Conservation (phyloP, 2,888 invertebrate genomes). For the Trissoscelio sp. region DNA sequence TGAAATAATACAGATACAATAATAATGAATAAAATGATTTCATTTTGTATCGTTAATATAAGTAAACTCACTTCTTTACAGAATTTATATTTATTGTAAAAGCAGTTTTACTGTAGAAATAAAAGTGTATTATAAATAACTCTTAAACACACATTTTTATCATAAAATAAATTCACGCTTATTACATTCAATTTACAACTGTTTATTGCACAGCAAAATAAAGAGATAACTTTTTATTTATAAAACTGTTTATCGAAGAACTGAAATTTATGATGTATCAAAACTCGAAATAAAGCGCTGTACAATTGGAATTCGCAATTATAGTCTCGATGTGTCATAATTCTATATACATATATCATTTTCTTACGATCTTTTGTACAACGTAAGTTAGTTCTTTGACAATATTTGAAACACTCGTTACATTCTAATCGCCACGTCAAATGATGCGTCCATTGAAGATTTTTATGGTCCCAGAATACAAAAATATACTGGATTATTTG, state of each 20-base stretch:
- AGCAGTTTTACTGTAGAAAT: slow-evolving; percentile 23
- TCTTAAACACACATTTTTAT: background rate
- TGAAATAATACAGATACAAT: background rate
- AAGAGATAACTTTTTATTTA: slow-evolving; percentile 10
- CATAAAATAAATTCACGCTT: slow-evolving; percentile 1
- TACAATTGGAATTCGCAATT: slow-evolving; percentile 18
- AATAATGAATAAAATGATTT: slow-evolving; percentile 11
- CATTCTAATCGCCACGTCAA: background rate
- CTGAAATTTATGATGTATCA: slow-evolving; percentile 13
- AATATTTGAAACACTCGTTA: slow-evolving; percentile 23
- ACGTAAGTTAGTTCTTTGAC: slow-evolving; percentile 2
- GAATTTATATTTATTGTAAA: slow-evolving; percentile 38
- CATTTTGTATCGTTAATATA: slow-evolving; percentile 11
- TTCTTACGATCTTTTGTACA: slow-evolving; percentile 18
- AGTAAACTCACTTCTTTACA: no score
- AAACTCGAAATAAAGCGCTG: slow-evolving; percentile 32
- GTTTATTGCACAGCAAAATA: slow-evolving; percentile 59
- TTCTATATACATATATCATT: slow-evolving; percentile 31
- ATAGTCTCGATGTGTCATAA: background rate
- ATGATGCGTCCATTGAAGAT: slow-evolving; percentile 16
- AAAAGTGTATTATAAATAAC: slow-evolving; percentile 19
- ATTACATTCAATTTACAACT: slow-evolving; percentile 15
- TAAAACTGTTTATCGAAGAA: background rate
- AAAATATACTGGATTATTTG: slow-evolving; percentile 31
- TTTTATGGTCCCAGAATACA: slow-evolving; percentile 13